Conservation (phyloP, 2,888 invertebrate species). For the Amphipoea oculea region DNA sequence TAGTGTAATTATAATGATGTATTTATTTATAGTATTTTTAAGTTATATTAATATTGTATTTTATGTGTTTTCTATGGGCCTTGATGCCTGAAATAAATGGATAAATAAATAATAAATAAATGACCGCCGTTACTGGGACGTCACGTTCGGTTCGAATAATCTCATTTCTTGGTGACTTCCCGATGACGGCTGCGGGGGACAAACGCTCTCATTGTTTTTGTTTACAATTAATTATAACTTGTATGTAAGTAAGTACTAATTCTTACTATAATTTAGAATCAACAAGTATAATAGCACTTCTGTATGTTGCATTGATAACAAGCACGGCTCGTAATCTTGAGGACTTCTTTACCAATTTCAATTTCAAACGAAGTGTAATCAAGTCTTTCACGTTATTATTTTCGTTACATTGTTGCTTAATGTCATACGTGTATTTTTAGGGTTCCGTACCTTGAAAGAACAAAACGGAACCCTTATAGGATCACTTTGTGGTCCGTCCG, state of each 20-base stretch:
- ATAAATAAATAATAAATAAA: too few species aligned
- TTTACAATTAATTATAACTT: not conserved
- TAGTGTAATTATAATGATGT: too few species aligned
- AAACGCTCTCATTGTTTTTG: not conserved
- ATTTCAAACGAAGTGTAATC: not conserved
- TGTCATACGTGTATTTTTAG: too few species aligned
- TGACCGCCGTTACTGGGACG: not conserved
- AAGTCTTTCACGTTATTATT: too few species aligned
- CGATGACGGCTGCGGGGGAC: not conserved
- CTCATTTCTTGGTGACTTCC: not conserved
- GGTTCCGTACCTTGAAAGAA: too few species aligned
- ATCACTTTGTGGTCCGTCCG: too few species aligned
- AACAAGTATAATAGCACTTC: not conserved
- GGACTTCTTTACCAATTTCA: not conserved
- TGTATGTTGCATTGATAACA: not conserved
- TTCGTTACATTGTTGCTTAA: too few species aligned
- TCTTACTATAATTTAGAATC: not conserved
- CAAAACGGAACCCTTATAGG: too few species aligned
- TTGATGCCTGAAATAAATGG: too few species aligned
- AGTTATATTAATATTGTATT: too few species aligned
- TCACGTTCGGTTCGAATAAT: not conserved
- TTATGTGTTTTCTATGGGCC: too few species aligned
- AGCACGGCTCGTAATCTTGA: not conserved
- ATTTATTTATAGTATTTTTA: too few species aligned
- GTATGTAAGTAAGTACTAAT: not conserved